Evolutionary conservation across 2,113 vertebrate species (phyloP), one percentile per base, ranked within the genome.

Genomic region (Bubo scandiacus): DNA sequence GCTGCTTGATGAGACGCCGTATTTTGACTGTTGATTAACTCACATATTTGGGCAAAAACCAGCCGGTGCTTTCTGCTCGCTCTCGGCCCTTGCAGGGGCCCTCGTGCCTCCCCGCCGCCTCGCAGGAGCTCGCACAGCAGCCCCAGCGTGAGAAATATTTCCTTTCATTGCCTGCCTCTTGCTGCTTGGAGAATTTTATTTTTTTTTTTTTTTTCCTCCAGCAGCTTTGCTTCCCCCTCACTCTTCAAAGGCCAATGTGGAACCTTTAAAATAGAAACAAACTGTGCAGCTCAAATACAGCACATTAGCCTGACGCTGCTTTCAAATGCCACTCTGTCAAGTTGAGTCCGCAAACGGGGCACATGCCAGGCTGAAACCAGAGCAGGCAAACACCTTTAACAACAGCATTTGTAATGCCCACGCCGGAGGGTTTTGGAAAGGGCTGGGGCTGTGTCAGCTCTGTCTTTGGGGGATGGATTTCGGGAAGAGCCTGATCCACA

Each of bases 371-470:
- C 83, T 91, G 68, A 74, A 63, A 67, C 8, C 22, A 63, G 78
- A 81, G 91, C 65, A 32, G 45, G 40, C 2, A 1, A 22, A 27
- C 29, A 55, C 70, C 78, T 74, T 42, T 2, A 15, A 8, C 10
- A 22, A 1, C 43, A 8, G 19, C 3, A 4, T 30, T 45, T 32
- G 47, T 72, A 25, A 0, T 42, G 52, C 61, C 34, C 6, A 1
- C 8, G 11, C 38, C 0, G 0, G 63, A 22, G 12, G 4, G 4
- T 4, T 5, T 27, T 5, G 0, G 2, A 10, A 47, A 25, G 36
- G 8, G 19, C 3, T 2, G 18, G 8, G 43, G 15, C 5, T 45
- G 43, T 45, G 43, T 45, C 43, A 65, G 43, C 58, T 67, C n/a
- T 81, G 36, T 42, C 36, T 54, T 11, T 4, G 3, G 2, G 15